Conservation (phyloP, 2,797 vertebrate genomes). For the Acanthurus leucopareius region DNA sequence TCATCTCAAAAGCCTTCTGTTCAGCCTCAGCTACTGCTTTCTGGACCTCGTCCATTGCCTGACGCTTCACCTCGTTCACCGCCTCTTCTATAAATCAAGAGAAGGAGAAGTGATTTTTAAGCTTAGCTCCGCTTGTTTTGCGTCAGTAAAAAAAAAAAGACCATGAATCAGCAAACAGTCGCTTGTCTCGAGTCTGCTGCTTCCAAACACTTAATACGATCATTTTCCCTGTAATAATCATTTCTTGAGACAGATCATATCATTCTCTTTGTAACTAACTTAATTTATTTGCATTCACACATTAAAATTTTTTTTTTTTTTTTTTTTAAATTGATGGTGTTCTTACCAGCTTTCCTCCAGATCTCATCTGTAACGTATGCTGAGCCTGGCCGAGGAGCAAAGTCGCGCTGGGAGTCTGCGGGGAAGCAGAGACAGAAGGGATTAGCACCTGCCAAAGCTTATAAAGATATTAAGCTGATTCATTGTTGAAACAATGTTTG, state of each 20-base stretch:
- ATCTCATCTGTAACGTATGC: slow-evolving; percentile 99
- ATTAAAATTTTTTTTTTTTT: background rate
- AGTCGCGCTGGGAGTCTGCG: slow-evolving; percentile 94
- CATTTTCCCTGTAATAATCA: background rate
- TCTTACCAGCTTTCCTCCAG: slow-evolving; percentile 98
- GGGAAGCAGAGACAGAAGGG: slow-evolving; percentile 56
- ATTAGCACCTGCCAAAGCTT: slow-evolving; percentile 66
- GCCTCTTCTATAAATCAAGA: slow-evolving; percentile 90
- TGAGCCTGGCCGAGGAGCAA: slow-evolving; percentile 89
- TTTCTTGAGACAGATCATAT: background rate
- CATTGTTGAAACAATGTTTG: slow-evolving; percentile 26
- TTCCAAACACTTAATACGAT: background rate
- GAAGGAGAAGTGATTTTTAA: background rate
- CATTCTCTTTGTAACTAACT: background rate
- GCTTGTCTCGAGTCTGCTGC: background rate
- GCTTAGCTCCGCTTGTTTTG: background rate
- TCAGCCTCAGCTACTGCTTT: slow-evolving; percentile 97
- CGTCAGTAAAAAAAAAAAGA: background rate
- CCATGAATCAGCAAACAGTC: background rate
- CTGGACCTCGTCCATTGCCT: slow-evolving; percentile 99
- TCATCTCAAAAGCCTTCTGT: slow-evolving; percentile 99
- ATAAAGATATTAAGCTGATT: slow-evolving; percentile 51
- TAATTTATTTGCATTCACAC: background rate
- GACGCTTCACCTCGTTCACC: slow-evolving; percentile 98
- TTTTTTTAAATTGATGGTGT: slow-evolving; percentile 6